Base-by-base conservation (phyloP, 2,888 invertebrate genomes). In the Hirtodrosophila alboralis region DNA sequence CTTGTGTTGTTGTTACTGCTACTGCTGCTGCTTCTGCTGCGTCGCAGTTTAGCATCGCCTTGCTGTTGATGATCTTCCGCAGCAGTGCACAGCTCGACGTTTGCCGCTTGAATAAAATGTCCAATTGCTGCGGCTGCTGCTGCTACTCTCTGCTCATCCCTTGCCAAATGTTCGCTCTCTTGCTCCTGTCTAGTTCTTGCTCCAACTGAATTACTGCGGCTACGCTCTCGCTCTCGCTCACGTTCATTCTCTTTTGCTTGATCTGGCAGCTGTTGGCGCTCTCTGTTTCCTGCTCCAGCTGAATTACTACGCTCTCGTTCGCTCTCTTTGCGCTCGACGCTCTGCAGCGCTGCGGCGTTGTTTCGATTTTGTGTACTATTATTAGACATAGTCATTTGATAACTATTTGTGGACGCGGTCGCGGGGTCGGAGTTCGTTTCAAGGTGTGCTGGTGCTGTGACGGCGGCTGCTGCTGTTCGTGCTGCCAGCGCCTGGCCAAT, bases 351-450 rank as follows among this genome's bases (percentile, higher is more conserved):
- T 18, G 53, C 38, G 14, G 47, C 43, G 53, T 30, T 53, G 63
- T 49, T 45, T 56, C 69, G 67, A 74, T 84, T 85, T 70, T 75
- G 71, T 41, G 54, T 30, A 76, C 84, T 89, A 89, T 88, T 89
- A 85, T 89, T 89, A 89, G 89, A 88, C 84, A 77, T 85, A 75
- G 89, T 88, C 86, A 88, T 89, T 89, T 89, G 89, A 89, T 88
- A 89, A 89, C 86, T 87, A 75, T 84, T 81, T 79, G 86, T 80
- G 64, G 86, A 81, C 38, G 51, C 73, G 65, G 65, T 60, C 58
- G 70, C 72, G 86, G 87, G 88, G 87, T 87, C 87, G 86, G 74
- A 74, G 84, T 79, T 88, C 80, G 84, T 84, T 75, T 88, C 88
- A 88, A 88, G 88, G 88, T 88, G 86, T 84, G 80, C 66, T 66